Evolutionary conservation across 2,888 invertebrate species (phyloP).

Genomic region (Pocota personata): DNA sequence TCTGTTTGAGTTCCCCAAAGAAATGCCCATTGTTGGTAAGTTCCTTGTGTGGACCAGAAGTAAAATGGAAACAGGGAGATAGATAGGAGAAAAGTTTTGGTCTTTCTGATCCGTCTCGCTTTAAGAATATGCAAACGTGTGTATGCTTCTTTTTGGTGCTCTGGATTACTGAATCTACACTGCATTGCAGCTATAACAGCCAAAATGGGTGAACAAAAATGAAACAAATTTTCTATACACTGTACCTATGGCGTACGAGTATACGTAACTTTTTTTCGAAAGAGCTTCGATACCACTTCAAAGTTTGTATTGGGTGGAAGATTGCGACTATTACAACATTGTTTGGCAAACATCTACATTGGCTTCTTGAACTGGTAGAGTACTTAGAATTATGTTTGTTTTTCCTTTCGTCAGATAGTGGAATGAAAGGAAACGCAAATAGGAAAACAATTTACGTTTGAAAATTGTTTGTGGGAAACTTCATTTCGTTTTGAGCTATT

Average conservation of each 20-base stretch:
- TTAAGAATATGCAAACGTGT: neutral
- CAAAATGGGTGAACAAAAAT: neutral
- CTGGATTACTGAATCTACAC: neutral
- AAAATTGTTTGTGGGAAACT: neutral
- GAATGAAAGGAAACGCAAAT: neutral
- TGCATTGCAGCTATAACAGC: neutral
- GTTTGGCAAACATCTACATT: neutral
- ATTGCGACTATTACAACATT: neutral
- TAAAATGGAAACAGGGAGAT: neutral
- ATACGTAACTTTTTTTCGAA: neutral
- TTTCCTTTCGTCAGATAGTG: neutral
- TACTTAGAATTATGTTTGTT: neutral
- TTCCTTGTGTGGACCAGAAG: neutral
- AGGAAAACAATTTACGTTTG: neutral
- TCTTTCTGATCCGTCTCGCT: neutral
- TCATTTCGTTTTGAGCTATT: too few species aligned
- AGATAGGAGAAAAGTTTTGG: neutral
- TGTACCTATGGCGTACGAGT: neutral
- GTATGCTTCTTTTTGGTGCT: neutral
- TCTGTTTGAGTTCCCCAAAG: constrained; percentile 21
- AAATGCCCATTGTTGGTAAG: constrained; percentile 51
- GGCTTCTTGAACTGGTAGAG: neutral
- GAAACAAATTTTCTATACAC: neutral
- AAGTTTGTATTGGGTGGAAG: neutral
- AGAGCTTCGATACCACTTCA: neutral